Percentiles rank a stretch among this genome's conserved stretches.
phyloP scores from a whole-genome alignment of 2,113 vertebrate genomes.

The Cygnus atratus region DNA sequence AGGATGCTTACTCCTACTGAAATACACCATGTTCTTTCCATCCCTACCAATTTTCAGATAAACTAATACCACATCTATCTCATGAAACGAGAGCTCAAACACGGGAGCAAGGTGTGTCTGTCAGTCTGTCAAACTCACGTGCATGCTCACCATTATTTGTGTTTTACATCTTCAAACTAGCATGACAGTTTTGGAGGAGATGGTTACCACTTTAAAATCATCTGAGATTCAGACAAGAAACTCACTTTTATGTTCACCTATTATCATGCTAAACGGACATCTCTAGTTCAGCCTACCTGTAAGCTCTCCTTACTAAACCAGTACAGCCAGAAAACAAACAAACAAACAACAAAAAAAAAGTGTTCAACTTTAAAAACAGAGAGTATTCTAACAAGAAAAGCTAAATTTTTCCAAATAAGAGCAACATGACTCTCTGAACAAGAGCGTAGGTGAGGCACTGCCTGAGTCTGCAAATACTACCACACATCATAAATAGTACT shows the following conservation, averaged over 20 bases:
- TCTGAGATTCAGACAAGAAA: background rate
- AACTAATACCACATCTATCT: background rate
- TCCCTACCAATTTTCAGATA: background rate
- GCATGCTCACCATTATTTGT: rapidly evolving
- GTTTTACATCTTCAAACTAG: background rate
- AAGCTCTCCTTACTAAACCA: background rate
- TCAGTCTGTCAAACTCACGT: background rate
- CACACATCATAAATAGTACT: rapidly evolving
- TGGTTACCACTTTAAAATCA: background rate
- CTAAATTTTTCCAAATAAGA: background rate
- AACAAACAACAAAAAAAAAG: background rate
- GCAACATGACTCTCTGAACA: too few species aligned
- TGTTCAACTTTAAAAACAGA: background rate
- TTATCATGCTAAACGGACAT: background rate
- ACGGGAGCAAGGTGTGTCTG: background rate
- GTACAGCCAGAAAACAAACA: background rate
- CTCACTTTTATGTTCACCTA: background rate
- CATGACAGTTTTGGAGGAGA: background rate
- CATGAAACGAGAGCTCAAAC: background rate
- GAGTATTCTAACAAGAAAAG: background rate
- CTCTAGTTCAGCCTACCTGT: background rate
- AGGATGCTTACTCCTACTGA: background rate
- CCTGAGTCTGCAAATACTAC: too few species aligned
- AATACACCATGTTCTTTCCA: background rate
- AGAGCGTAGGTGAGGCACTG: background rate